Evolutionary conservation across 1,140 invertebrate genomes (phyloP).

Genomic region (Ceratina japonica): DNA sequence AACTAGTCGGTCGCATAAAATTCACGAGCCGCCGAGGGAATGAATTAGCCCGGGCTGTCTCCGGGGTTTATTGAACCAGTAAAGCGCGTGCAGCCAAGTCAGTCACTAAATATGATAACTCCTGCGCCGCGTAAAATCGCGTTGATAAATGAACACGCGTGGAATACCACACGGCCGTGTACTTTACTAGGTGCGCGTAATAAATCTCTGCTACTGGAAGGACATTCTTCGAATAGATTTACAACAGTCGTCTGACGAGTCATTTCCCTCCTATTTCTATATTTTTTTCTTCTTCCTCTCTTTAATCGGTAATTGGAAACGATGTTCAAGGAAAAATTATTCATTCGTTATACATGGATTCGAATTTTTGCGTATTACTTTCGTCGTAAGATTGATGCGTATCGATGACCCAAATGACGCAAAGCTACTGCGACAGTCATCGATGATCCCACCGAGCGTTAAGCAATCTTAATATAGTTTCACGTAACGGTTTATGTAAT

Average conservation of each 20-base stretch:
- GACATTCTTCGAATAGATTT: conserved; percentile 27
- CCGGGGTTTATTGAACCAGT: background rate
- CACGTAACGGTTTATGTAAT: background rate
- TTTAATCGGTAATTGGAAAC: background rate
- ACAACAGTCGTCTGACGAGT: background rate
- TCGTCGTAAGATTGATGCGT: background rate
- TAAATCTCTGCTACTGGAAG: conserved; percentile 20
- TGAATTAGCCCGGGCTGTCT: background rate
- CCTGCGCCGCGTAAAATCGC: conserved; percentile 14
- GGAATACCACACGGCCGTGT: background rate
- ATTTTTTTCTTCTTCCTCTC: background rate
- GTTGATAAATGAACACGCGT: conserved; percentile 23
- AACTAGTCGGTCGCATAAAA: background rate
- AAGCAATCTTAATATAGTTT: conserved; percentile 12
- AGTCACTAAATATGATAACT: conserved; percentile 30
- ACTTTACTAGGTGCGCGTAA: background rate
- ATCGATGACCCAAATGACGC: background rate
- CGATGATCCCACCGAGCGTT: background rate
- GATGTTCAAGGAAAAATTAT: background rate
- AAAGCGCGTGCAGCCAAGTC: background rate
- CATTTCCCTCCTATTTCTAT: background rate
- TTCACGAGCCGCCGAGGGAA: background rate
- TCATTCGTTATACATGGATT: background rate
- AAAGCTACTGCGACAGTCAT: background rate
- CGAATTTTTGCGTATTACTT: background rate